A percentile compares a stretch with the other conserved stretches of the same genome.
Conservation (phyloP, 1,140 invertebrate genomes). For the Ceratina australensis region DNA sequence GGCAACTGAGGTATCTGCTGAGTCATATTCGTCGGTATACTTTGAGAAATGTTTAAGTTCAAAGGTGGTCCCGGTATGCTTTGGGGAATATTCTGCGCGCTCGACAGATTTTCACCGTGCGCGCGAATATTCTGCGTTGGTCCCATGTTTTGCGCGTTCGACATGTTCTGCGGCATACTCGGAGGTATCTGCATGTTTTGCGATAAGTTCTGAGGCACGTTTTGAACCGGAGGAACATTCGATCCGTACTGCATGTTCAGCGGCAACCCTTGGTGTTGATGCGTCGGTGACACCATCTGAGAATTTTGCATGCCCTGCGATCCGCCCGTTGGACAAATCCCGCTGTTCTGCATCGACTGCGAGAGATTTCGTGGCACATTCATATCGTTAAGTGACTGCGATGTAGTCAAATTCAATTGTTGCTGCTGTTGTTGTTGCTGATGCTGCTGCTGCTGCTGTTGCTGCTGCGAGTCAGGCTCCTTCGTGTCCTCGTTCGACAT, state of each 20-base stretch:
- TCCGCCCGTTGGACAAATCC: constrained; percentile 55
- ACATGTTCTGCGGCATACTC: constrained; percentile 65
- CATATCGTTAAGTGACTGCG: constrained; percentile 68
- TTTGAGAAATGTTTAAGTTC: constrained; percentile 75
- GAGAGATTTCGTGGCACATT: constrained; percentile 71
- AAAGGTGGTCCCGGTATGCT: constrained; percentile 69
- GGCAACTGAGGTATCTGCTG: constrained; percentile 70
- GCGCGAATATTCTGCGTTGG: constrained; percentile 64
- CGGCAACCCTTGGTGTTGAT: constrained; percentile 71
- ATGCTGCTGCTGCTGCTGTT: too few relatives aligned
- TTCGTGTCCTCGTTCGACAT: constrained; percentile 55
- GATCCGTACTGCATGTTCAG: constrained; percentile 75
- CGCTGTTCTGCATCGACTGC: constrained; percentile 67
- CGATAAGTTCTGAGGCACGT: constrained; percentile 75
- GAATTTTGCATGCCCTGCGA: constrained; percentile 58
- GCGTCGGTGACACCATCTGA: constrained; percentile 68
- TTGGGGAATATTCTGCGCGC: constrained; percentile 55
- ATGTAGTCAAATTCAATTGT: constrained; percentile 58
- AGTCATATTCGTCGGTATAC: constrained; percentile 68
- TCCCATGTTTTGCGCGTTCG: constrained; percentile 60
- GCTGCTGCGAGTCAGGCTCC: constrained; percentile 36
- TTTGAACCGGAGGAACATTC: constrained; percentile 71
- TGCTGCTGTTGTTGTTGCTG: constrained; percentile 42
- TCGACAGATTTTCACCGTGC: constrained; percentile 69
- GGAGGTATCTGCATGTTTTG: constrained; percentile 68